A percentile compares a stretch with the other conserved stretches of the same genome.
Evolutionary conservation across 2,113 vertebrate species (phyloP).

Genomic region (Rallus limicola): DNA sequence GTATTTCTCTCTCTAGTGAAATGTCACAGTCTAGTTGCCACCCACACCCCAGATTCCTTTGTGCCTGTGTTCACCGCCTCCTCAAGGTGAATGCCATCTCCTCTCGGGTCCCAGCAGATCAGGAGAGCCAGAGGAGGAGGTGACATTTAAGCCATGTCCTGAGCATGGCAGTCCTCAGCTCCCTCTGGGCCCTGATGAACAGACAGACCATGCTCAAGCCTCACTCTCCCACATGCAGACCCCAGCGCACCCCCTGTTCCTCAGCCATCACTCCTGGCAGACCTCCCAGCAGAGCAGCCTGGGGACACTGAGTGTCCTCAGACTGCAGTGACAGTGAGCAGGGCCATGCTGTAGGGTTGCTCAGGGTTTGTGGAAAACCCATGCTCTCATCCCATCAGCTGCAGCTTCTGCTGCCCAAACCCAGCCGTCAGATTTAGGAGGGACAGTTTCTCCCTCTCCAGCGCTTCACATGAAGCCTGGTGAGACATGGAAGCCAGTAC

Average conservation of each 20-base stretch:
- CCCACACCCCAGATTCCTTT: neutral
- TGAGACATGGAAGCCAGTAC: fast-evolving
- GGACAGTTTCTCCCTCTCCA: too few species aligned
- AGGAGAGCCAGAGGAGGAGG: neutral
- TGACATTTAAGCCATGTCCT: neutral
- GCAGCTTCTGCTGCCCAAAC: neutral
- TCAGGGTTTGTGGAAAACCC: neutral
- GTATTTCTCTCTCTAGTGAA: neutral
- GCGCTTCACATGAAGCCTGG: too few species aligned
- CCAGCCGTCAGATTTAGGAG: fast-evolving
- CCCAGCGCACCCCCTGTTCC: too few species aligned
- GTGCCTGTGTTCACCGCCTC: neutral
- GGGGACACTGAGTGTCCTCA: neutral
- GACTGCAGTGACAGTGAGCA: fast-evolving
- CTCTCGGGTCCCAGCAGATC: neutral
- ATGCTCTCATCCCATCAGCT: too few species aligned
- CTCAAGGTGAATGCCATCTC: neutral
- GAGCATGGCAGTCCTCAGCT: neutral
- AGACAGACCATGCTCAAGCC: neutral
- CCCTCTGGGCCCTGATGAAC: neutral
- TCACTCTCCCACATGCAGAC: neutral
- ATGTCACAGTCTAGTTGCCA: neutral
- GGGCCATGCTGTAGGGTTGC: fast-evolving
- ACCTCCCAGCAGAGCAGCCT: neutral
- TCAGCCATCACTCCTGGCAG: neutral